These are phyloP conservation scores for Urosaurus nigricauda DNA, from an alignment of 2,797 vertebrate species.

Conservation along the genomic window DNA sequence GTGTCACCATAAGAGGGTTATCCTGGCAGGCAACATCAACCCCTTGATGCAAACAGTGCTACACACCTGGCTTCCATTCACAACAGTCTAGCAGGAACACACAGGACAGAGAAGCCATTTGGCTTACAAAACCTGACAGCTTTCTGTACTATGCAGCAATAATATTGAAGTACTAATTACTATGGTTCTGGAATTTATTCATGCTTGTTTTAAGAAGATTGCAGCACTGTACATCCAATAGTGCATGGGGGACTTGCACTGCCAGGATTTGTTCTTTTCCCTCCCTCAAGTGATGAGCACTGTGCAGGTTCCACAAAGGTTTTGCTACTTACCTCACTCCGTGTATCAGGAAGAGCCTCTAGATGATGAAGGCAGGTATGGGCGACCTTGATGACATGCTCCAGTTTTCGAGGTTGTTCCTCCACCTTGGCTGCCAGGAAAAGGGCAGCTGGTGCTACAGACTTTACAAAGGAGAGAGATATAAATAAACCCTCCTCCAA, in stretches of 20 bases:
- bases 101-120: constrained; percentile 29
- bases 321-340: constrained; percentile 87
- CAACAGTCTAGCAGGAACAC: constrained; percentile 23
- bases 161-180: neutral
- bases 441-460: constrained; percentile 90
- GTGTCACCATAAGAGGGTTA: constrained; percentile 22
- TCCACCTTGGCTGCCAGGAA: constrained; percentile 96
- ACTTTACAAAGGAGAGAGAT: constrained; percentile 71
- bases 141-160: neutral
- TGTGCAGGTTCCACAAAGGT: neutral
- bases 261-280: constrained; percentile 35
- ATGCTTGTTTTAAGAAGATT: neutral
- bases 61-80: neutral
- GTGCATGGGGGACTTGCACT: neutral
- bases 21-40: constrained; percentile 21
- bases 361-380: constrained; percentile 91
- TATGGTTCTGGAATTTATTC: neutral
- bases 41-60: neutral
- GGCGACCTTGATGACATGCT: constrained; percentile 94
- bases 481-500: neutral
- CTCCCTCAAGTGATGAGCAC: neutral
- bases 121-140: constrained; percentile 33
- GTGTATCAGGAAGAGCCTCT: constrained; percentile 89
- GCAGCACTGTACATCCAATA: constrained; percentile 24
- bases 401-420: constrained; percentile 93